Evolutionary conservation across 1,140 invertebrate genomes (phyloP).

Genomic region (Rhyzopertha dominica): DNA sequence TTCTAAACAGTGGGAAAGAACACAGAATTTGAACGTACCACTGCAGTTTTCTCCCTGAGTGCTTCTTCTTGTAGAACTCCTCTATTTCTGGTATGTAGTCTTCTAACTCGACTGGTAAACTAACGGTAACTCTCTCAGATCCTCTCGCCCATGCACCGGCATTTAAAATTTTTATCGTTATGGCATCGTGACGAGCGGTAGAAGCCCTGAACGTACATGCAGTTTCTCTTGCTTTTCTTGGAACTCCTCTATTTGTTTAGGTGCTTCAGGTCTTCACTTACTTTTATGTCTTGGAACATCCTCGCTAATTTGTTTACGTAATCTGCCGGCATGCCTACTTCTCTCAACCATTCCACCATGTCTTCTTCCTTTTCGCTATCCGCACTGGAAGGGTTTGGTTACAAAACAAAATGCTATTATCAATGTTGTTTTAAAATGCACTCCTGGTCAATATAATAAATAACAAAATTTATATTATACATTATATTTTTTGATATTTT

Average conservation of each 20-base stretch:
- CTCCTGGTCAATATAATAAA: no score
- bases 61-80: slow-evolving; percentile 93
- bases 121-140: slow-evolving; percentile 90
- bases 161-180: slow-evolving; percentile 94
- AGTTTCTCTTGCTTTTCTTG: slow-evolving; percentile 31
- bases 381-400: slow-evolving; percentile 68
- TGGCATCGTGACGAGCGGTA: slow-evolving; percentile 62
- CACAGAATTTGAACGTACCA: slow-evolving; percentile 56
- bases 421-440: no score
- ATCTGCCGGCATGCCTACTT: slow-evolving; percentile 98
- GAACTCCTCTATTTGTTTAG: no score
- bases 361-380: slow-evolving; percentile 99
- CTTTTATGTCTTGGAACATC: slow-evolving; percentile 99
- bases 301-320: slow-evolving; percentile 97
- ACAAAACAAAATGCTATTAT: no score
- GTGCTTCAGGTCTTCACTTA: slow-evolving; percentile 96
- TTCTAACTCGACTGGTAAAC: slow-evolving; percentile 93
- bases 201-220: slow-evolving; percentile 55
- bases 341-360: slow-evolving; percentile 94
- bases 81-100: slow-evolving; percentile 98
- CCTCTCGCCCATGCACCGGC: slow-evolving; percentile 96
- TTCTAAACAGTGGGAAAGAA: background rate
- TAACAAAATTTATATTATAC: background rate
- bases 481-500: background rate
- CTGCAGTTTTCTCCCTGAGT: slow-evolving; percentile 95